A percentile compares a stretch with the other conserved stretches of the same genome.
Evolutionary conservation across 2,797 vertebrate species (phyloP).

Genomic region (Gambusia yucatana): DNA sequence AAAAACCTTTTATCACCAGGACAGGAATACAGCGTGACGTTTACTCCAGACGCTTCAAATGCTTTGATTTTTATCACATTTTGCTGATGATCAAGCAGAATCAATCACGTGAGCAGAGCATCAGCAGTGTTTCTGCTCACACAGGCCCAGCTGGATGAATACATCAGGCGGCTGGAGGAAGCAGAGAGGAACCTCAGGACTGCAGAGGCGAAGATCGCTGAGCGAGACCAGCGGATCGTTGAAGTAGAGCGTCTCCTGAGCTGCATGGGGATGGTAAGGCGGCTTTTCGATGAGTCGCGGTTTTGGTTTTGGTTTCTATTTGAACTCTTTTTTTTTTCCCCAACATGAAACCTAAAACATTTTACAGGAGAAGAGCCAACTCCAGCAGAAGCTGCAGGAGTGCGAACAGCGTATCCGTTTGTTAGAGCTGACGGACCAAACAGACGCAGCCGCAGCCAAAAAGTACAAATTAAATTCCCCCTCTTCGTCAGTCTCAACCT

Average conservation of each 20-base stretch:
- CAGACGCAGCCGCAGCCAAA: conserved; percentile 60
- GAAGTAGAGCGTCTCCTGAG: conserved; percentile 91
- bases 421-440: conserved; percentile 76
- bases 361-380: conserved; percentile 89
- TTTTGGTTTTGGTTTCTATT: not conserved
- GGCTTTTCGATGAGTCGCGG: not conserved
- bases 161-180: conserved; percentile 90
- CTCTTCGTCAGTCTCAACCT: not conserved
- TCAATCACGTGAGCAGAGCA: not conserved
- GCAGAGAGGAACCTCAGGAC: conserved; percentile 86
- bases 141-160: conserved; percentile 90
- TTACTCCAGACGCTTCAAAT: not conserved
- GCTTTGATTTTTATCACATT: not conserved
- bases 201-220: conserved; percentile 88
- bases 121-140: conserved; percentile 16
- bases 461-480: conserved; percentile 61
- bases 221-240: conserved; percentile 89
- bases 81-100: not conserved
- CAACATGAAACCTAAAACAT: not conserved
- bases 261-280: conserved; percentile 90
- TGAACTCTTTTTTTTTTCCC: not conserved
- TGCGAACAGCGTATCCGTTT: conserved; percentile 84
- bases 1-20: not conserved
- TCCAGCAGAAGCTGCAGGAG: conserved; percentile 87
- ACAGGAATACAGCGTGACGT: not conserved